Conservation (phyloP, 2,113 vertebrate species). For the Clupea harengus region DNA sequence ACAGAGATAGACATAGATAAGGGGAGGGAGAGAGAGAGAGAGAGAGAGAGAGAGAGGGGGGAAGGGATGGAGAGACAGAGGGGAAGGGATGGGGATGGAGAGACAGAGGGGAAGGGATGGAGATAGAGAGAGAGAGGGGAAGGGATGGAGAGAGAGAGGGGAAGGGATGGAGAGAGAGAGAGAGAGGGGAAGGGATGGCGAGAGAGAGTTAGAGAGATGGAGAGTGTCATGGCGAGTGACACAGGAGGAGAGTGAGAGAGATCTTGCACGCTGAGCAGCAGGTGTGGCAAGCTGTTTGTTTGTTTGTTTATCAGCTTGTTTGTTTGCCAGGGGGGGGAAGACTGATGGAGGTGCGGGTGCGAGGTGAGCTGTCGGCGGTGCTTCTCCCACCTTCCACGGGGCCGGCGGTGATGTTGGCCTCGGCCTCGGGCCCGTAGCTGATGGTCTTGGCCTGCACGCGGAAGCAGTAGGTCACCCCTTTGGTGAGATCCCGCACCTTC, state of each 20-base stretch:
- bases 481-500: slow-evolving; percentile 88
- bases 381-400: slow-evolving; percentile 80
- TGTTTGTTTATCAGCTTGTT: slow-evolving; percentile 18
- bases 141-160: not conserved
- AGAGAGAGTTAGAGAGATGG: not conserved
- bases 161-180: too few species aligned
- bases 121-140: not conserved
- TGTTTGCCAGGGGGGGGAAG: not conserved
- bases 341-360: not conserved
- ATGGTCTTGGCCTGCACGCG: slow-evolving; percentile 87
- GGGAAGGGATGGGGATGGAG: not conserved
- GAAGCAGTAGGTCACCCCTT: slow-evolving; percentile 85
- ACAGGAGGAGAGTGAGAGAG: not conserved
- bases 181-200: not conserved
- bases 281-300: not conserved
- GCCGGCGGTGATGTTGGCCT: slow-evolving; percentile 86
- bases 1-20: not conserved
- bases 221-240: not conserved
- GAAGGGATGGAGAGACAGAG: not conserved
- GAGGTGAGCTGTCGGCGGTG: not conserved
- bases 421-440: slow-evolving; percentile 80
- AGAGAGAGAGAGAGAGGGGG: not conserved
- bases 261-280: slow-evolving; percentile 26
- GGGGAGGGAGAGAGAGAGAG: not conserved
- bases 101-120: not conserved